Evolutionary conservation across 2,888 invertebrate genomes (phyloP).

Genomic region (Campopleginae sp.): DNA sequence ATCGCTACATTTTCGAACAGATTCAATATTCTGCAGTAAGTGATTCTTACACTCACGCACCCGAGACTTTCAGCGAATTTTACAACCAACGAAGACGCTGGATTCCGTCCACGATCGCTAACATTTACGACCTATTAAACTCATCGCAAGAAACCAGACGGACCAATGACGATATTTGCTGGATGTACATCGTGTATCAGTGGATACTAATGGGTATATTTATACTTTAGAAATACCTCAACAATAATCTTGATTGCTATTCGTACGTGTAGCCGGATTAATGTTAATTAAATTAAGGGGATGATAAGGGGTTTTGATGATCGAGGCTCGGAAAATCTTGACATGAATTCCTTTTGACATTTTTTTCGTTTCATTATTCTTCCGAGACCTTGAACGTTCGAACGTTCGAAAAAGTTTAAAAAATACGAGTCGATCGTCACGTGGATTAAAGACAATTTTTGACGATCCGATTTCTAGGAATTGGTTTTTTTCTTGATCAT

Average conservation of each 20-base stretch:
- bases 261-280: neutral
- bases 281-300: neutral
- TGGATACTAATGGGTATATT: slow-evolving; percentile 87
- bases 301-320: neutral
- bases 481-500: neutral
- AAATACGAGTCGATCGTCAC: neutral
- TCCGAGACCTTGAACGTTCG: neutral
- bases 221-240: neutral
- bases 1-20: slow-evolving; percentile 61
- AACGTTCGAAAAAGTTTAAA: neutral
- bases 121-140: slow-evolving; percentile 94
- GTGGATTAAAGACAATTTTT: neutral
- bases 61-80: slow-evolving; percentile 96
- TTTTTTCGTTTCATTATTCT: neutral
- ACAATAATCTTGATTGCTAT: neutral
- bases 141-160: slow-evolving; percentile 92
- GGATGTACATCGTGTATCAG: slow-evolving; percentile 91
- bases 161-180: slow-evolving; percentile 95
- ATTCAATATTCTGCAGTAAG: slow-evolving; percentile 98
- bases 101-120: slow-evolving; percentile 98
- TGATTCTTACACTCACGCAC: slow-evolving; percentile 97
- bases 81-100: slow-evolving; percentile 97
- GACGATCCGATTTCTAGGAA: neutral
- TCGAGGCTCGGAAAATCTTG: neutral
- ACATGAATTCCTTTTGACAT: neutral